A percentile compares a stretch with the other conserved stretches of the same genome.
These are phyloP conservation scores for Castor canadensis DNA, from an alignment of 2,113 vertebrate species.

Conservation along the genomic window DNA sequence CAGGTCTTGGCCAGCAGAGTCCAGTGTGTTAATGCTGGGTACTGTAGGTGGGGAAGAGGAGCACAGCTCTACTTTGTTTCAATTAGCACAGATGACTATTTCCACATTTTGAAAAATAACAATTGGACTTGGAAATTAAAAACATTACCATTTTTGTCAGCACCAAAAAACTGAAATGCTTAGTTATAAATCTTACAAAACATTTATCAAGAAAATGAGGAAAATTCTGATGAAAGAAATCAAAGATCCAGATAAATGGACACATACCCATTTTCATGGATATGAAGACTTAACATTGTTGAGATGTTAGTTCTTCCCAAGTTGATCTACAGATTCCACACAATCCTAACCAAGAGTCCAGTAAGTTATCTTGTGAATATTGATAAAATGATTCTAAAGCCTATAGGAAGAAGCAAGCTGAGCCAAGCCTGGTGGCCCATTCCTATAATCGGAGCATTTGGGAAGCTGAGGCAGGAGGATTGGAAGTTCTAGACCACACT, in stretches of 20 bases:
- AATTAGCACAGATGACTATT: neutral
- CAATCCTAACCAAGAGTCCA: neutral
- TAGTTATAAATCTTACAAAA: neutral
- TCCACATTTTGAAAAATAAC: conserved; percentile 17
- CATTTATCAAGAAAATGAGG: neutral
- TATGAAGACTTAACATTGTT: neutral
- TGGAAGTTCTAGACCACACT: neutral
- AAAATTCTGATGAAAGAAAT: neutral
- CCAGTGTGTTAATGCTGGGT: neutral
- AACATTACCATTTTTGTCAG: neutral
- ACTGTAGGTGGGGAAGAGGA: neutral
- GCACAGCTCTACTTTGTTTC: neutral
- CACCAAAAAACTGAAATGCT: neutral
- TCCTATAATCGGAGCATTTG: neutral
- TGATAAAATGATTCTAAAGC: neutral
- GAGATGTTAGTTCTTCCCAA: neutral
- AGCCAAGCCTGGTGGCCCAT: neutral
- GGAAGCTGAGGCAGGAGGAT: neutral
- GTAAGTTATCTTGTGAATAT: neutral
- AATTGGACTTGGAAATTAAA: neutral
- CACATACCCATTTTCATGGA: neutral
- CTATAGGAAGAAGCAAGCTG: neutral
- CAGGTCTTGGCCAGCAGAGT: neutral
- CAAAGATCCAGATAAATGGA: neutral
- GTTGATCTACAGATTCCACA: neutral